Evolutionary conservation across 2,888 invertebrate genomes (phyloP).

Genomic region (Dione juno): DNA sequence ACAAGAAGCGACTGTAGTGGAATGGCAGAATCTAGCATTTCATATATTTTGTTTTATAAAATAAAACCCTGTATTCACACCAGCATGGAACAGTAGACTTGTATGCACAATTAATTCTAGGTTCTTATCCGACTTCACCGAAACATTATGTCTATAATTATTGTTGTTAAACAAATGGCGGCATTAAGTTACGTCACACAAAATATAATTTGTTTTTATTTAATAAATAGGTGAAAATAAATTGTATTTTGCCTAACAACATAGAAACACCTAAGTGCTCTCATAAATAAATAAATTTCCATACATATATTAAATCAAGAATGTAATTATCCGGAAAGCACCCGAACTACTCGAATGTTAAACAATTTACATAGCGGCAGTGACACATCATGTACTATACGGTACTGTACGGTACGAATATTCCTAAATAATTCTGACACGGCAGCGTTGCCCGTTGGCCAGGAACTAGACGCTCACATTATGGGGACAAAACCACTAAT

Average conservation of each 20-base stretch:
- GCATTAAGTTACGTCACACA: neutral
- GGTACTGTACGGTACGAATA: slow-evolving; percentile 66
- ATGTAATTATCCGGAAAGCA: neutral
- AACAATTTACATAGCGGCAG: slow-evolving; percentile 40
- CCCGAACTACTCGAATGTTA: neutral
- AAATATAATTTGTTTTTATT: neutral
- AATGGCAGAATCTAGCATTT: neutral
- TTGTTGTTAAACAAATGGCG: neutral
- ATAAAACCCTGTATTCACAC: neutral
- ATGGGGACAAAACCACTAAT: slow-evolving; percentile 68
- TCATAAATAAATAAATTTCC: too few species aligned
- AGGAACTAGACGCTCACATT: slow-evolving; percentile 58
- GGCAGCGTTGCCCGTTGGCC: slow-evolving; percentile 53
- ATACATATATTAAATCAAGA: neutral
- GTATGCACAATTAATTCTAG: too few species aligned
- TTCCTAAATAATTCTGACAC: slow-evolving; percentile 74
- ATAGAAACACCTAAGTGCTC: too few species aligned
- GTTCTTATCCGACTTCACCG: too few species aligned
- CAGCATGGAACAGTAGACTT: neutral
- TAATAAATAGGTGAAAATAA: too few species aligned
- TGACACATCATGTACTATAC: slow-evolving; percentile 48
- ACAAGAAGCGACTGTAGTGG: slow-evolving; percentile 14
- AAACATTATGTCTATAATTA: neutral
- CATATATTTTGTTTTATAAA: neutral
- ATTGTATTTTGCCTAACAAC: too few species aligned